Evolutionary conservation across 2,113 vertebrate genomes (phyloP).

Genomic region (Triplophysa siluroides): DNA sequence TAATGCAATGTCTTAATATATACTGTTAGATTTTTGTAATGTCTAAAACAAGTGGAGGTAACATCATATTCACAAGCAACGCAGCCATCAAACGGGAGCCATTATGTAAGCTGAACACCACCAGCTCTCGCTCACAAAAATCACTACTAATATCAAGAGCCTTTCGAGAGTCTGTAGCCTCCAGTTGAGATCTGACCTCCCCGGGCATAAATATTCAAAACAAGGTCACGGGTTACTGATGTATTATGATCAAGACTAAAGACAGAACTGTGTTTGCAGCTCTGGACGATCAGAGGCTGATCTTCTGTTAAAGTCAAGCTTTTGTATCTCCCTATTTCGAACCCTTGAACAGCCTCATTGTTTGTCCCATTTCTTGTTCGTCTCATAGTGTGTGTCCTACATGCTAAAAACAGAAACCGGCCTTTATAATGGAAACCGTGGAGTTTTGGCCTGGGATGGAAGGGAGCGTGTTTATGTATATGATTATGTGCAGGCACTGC

Average conservation of each 20-base stretch:
- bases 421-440: conserved; percentile 9
- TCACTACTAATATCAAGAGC: neutral
- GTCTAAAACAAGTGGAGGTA: neutral
- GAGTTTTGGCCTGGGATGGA: neutral
- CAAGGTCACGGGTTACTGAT: neutral
- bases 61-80: neutral
- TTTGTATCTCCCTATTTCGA: neutral
- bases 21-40: neutral
- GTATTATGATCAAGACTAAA: neutral
- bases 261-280: conserved; percentile 28
- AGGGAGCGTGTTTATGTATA: neutral
- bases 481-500: neutral
- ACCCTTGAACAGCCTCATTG: neutral
- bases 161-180: conserved; percentile 18
- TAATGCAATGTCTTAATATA: neutral
- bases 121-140: conserved; percentile 18
- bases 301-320: neutral
- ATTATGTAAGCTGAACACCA: neutral
- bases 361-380: conserved; percentile 11
- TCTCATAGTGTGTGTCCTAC: conserved; percentile 38
- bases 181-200: neutral
- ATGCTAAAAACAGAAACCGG: conserved; percentile 27
- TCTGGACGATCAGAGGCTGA: neutral
- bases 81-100: neutral
- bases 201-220: conserved; percentile 16